These are phyloP conservation scores for Dusona sp. DNA, from an alignment of 2,888 invertebrate species.

Conservation along the genomic window DNA sequence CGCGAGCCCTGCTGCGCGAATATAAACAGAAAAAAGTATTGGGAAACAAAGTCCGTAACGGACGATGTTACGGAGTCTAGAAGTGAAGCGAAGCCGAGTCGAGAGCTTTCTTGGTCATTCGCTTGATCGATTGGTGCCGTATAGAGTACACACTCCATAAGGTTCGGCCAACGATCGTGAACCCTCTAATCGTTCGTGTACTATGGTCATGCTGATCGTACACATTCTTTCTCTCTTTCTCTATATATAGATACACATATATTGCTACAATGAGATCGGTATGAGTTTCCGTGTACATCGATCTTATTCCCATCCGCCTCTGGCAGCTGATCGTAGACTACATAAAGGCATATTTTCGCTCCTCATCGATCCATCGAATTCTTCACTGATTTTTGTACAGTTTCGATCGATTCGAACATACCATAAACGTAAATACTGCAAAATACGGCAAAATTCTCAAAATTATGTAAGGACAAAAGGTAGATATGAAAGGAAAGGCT, in stretches of 20 bases:
- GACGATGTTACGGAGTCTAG: slow-evolving; percentile 17
- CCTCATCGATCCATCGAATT: neutral
- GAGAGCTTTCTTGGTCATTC: slow-evolving; percentile 65
- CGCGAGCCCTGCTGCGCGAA: slow-evolving; percentile 47
- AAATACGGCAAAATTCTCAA: no score
- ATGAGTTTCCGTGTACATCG: slow-evolving; percentile 67
- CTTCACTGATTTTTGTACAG: neutral
- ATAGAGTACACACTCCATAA: slow-evolving; percentile 58
- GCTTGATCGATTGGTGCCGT: slow-evolving; percentile 64
- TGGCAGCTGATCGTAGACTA: slow-evolving; percentile 46
- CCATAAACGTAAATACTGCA: neutral
- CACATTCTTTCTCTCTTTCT: neutral
- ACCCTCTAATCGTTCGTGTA: slow-evolving; percentile 65
- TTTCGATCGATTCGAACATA: neutral
- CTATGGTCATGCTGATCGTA: slow-evolving; percentile 58
- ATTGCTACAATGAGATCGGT: slow-evolving; percentile 38
- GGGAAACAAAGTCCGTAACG: slow-evolving; percentile 58
- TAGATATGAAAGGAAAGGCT: no score
- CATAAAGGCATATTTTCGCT: slow-evolving; percentile 5
- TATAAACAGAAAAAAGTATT: slow-evolving; percentile 44
- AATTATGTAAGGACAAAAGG: no score
- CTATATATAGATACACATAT: neutral
- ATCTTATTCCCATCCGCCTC: slow-evolving; percentile 55
- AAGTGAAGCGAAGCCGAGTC: slow-evolving; percentile 24
- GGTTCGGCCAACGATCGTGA: slow-evolving; percentile 64